Evolutionary conservation across 2,113 vertebrate genomes (phyloP).

Genomic region (Zosterops pallidus): DNA sequence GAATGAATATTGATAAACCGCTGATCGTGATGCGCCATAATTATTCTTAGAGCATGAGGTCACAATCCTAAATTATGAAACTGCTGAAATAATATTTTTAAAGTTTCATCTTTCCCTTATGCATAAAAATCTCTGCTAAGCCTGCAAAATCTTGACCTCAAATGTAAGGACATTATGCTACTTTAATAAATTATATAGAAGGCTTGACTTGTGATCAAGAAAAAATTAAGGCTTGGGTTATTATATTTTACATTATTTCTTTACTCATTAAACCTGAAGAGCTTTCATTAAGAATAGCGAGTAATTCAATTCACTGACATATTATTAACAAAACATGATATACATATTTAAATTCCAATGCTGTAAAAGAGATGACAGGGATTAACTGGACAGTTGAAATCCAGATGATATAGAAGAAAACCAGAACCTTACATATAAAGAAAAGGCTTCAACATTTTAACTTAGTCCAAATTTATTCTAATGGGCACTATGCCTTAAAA

Average conservation of each 20-base stretch:
- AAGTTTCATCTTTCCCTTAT: conserved; percentile 71
- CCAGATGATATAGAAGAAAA: background rate
- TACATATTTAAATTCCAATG: background rate
- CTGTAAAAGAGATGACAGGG: background rate
- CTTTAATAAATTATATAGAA: conserved; percentile 71
- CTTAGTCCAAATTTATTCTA: background rate
- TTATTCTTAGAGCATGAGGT: conserved; percentile 66
- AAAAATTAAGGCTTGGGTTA: conserved; percentile 57
- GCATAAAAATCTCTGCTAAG: conserved; percentile 66
- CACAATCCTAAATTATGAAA: conserved; percentile 62
- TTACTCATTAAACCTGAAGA: conserved; percentile 50
- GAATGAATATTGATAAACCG: conserved; percentile 57
- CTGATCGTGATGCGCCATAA: conserved; percentile 29
- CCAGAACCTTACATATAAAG: background rate
- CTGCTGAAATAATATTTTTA: conserved; percentile 73
- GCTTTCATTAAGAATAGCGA: conserved; percentile 25
- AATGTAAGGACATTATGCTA: conserved; percentile 65
- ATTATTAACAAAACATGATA: conserved; percentile 40
- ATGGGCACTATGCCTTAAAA: background rate
- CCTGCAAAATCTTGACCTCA: conserved; percentile 70
- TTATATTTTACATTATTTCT: conserved; percentile 44
- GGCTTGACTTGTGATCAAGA: conserved; percentile 69
- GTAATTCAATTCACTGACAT: conserved; percentile 32
- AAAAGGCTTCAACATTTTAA: background rate
- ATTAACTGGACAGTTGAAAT: background rate